These are phyloP conservation scores for Cacatua alba DNA, from an alignment of 2,113 vertebrate species.

Conservation along the genomic window DNA sequence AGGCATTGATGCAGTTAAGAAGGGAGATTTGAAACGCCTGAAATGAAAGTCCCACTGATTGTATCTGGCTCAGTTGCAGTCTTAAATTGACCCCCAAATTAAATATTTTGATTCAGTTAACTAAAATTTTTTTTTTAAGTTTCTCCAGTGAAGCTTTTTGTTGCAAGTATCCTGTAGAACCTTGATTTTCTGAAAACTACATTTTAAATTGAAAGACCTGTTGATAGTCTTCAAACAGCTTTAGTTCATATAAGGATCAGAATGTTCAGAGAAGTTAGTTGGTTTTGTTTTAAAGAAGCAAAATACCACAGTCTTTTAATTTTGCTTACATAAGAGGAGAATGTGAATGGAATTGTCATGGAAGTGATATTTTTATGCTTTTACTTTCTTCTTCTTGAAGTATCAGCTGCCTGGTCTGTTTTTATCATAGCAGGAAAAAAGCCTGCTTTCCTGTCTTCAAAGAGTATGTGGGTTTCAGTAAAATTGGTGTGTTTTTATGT, in stretches of 20 bases:
- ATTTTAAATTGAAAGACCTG: neutral
- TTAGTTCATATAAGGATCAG: neutral
- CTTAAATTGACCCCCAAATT: neutral
- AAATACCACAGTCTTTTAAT: neutral
- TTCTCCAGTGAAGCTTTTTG: neutral
- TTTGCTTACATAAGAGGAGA: neutral
- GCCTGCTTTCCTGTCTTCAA: neutral
- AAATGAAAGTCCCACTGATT: neutral
- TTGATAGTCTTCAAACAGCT: neutral
- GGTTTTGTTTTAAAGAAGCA: neutral
- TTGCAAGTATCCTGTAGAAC: neutral
- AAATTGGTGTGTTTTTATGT: neutral
- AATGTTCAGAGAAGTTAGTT: neutral
- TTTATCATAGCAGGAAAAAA: neutral
- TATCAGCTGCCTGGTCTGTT: neutral
- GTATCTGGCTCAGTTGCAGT: neutral
- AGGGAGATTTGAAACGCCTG: neutral
- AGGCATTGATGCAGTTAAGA: neutral
- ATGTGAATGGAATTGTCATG: neutral
- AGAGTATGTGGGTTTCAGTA: neutral
- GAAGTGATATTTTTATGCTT: neutral
- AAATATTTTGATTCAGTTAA: neutral
- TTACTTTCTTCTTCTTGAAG: neutral
- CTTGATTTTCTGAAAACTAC: neutral
- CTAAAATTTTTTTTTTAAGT: neutral